phyloP scores from a whole-genome alignment of 2,797 vertebrate genomes.

The Manis pentadactyla region DNA sequence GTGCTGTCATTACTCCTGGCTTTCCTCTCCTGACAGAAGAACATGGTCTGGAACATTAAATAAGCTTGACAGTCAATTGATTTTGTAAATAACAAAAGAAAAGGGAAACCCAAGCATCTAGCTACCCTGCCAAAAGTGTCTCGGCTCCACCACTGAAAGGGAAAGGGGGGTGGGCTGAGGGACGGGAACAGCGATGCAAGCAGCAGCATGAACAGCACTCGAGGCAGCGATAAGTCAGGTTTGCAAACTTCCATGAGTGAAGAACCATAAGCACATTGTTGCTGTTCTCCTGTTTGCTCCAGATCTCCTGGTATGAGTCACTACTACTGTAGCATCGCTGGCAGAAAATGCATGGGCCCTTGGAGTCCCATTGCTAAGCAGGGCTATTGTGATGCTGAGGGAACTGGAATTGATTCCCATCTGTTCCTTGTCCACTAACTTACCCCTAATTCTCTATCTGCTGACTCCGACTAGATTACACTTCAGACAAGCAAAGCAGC shows the following conservation, averaged over 20 bases:
- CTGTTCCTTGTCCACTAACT: not conserved
- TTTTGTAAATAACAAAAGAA: not conserved
- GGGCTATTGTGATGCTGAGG: not conserved
- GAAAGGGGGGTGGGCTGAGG: fast-evolving
- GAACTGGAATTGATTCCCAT: not conserved
- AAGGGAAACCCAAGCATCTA: not conserved
- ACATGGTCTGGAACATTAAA: not conserved
- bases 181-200: not conserved
- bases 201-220: not conserved
- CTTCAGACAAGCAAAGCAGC: not conserved
- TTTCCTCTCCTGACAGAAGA: not conserved
- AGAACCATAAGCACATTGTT: not conserved
- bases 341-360: not conserved
- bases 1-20: not conserved
- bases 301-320: not conserved
- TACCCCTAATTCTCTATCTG: too few species aligned
- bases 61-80: not conserved
- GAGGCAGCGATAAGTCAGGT: not conserved
- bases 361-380: not conserved
- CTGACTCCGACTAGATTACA: not conserved
- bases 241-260: not conserved
- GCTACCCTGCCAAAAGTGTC: not conserved
- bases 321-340: not conserved
- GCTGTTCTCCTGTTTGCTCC: not conserved
- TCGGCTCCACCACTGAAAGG: not conserved